Conservation (phyloP, 2,888 invertebrate genomes). For the Acleris sparsana region DNA sequence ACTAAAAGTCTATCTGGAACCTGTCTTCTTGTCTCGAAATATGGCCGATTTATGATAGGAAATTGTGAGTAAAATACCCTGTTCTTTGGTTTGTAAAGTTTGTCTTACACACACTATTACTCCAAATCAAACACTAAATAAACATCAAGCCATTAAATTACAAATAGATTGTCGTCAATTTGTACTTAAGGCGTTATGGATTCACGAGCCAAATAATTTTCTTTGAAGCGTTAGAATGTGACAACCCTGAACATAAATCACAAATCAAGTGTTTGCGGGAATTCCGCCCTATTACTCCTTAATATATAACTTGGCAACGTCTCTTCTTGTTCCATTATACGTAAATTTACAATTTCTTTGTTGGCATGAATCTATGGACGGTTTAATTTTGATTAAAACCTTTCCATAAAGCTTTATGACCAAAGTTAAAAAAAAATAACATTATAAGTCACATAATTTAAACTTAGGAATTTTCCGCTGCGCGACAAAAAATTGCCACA, state of each 20-base stretch:
- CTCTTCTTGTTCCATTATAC: constrained; percentile 38
- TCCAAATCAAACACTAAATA: too few species aligned
- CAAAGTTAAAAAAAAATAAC: too few species aligned
- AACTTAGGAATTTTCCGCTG: too few species aligned
- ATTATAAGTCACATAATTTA: too few species aligned
- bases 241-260: constrained; percentile 50
- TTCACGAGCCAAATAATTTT: constrained; percentile 20
- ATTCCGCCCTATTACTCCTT: constrained; percentile 48
- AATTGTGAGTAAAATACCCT: too few species aligned
- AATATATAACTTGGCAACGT: constrained; percentile 46
- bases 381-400: constrained; percentile 17
- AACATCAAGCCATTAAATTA: too few species aligned
- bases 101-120: too few species aligned
- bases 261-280: constrained; percentile 45
- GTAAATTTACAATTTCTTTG: constrained; percentile 35
- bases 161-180: neutral
- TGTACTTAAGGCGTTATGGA: neutral
- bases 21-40: too few species aligned
- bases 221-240: constrained; percentile 47
- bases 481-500: too few species aligned
- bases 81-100: too few species aligned
- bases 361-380: constrained; percentile 24
- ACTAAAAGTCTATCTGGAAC: too few species aligned
- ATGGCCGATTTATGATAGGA: too few species aligned
- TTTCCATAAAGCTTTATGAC: neutral